Evolutionary conservation across 2,797 vertebrate species (phyloP).

Genomic region (Calcarius lapponicus): DNA sequence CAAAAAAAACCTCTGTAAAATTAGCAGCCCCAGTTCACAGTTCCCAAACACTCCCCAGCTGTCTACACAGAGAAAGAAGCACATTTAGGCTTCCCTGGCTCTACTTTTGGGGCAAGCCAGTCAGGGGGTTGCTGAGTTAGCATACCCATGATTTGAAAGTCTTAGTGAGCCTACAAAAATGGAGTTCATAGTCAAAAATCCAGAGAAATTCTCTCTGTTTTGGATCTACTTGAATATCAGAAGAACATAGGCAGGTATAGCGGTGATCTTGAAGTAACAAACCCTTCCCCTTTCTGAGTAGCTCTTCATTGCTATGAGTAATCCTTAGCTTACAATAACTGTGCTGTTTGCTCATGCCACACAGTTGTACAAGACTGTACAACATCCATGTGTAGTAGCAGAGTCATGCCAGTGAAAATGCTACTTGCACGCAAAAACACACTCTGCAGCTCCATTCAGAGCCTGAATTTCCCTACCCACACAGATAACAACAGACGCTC

Average conservation of each 20-base stretch:
- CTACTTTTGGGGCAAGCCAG: background rate
- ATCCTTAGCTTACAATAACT: background rate
- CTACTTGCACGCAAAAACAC: background rate
- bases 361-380: background rate
- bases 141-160: background rate
- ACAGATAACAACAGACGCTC: background rate
- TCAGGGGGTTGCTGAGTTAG: background rate
- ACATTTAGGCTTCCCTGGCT: background rate
- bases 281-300: background rate
- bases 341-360: background rate
- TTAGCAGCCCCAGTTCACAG: background rate
- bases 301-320: background rate
- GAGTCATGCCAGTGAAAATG: background rate
- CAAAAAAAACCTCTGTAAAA: background rate
- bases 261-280: background rate
- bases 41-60: background rate
- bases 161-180: background rate
- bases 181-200: background rate
- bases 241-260: background rate
- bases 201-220: background rate
- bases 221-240: background rate
- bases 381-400: background rate
- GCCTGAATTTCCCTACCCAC: background rate
- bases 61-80: background rate
- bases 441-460: background rate